Evolutionary conservation across 1,140 invertebrate species (phyloP), one percentile per base, ranked within the genome.

Genomic region (Drosophila lacertosa): DNA sequence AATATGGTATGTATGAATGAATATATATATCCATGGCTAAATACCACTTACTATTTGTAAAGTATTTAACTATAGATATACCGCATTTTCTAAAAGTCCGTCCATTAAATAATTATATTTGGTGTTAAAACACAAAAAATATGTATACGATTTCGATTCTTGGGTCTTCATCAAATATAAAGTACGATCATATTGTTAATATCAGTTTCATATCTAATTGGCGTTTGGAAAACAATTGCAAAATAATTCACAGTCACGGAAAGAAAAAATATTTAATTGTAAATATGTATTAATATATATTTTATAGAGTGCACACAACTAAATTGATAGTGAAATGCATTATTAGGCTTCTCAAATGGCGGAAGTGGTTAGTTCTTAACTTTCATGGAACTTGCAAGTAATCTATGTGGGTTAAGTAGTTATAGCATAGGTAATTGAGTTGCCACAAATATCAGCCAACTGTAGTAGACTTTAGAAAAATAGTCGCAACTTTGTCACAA

Each of bases 81-180:
- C 55, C 60, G 45, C 60, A 48, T 57, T 71, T 83, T 78, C 63
- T 65, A 22, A 70, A 70, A 71, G 71, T 66, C 51, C 57, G 39
- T 39, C 44, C 20, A 47, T 37, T 53, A 48, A 45, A 47, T 72
- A 44, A 50, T 65, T 81, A 66, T 77, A 69, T 80, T 76, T 80
- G 73, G 77, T 73, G 63, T 68, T 62, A 16, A 62, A 81, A 76
- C 77, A 65, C 77, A 73, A 76, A 71, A 72, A 50, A 75, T 75
- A 55, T 67, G 29, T 13, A 37, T 60, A 39, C 20, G 40, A 32
- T 40, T 24, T 65, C 26, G 26, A 24, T 35, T 35, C 33, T 32
- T 59, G 22, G 7, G 15, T 57, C 16, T 42, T 54, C 39, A 63
- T 58, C 55, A 48, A 75, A 65, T 40, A 63, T 29, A 60, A 29